Conservation (phyloP, 1,140 invertebrate genomes). For the Drosophila chauvacae region DNA sequence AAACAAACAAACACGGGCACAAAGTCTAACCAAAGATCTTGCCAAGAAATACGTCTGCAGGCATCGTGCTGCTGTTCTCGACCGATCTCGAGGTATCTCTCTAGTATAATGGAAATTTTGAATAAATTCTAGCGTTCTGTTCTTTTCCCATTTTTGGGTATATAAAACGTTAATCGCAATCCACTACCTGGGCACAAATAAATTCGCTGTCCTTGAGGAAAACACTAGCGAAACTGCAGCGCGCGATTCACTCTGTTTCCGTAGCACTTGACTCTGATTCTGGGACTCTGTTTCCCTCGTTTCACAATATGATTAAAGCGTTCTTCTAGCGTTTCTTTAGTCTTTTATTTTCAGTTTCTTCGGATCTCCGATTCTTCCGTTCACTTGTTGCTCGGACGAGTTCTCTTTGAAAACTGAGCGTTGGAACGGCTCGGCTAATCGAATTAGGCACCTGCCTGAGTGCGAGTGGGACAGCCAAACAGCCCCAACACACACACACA, state of each 20-base stretch:
- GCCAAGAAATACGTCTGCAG: constrained; percentile 66
- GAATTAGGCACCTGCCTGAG: constrained; percentile 65
- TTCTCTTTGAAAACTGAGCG: constrained; percentile 58
- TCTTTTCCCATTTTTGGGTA: neutral
- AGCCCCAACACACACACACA: constrained; percentile 15
- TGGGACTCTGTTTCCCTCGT: constrained; percentile 19
- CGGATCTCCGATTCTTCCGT: constrained; percentile 27
- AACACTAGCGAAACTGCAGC: constrained; percentile 49
- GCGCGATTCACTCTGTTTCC: constrained; percentile 51
- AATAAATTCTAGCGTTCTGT: constrained; percentile 16
- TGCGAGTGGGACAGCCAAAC: constrained; percentile 34
- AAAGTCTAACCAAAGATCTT: constrained; percentile 65
- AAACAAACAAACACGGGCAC: constrained; percentile 46
- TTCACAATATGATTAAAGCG: constrained; percentile 40
- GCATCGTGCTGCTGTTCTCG: constrained; percentile 17
- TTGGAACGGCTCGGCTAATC: constrained; percentile 54
- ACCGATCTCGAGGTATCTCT: constrained; percentile 37
- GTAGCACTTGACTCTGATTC: constrained; percentile 18
- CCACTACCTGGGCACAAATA: constrained; percentile 55
- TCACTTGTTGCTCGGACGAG: constrained; percentile 59
- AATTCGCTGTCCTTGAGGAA: constrained; percentile 34
- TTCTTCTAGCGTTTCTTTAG: constrained; percentile 21
- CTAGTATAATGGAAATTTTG: constrained; percentile 79
- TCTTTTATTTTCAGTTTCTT: constrained; percentile 16
- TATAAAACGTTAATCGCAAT: constrained; percentile 14